Evolutionary conservation across 2,888 invertebrate genomes (phyloP).

Genomic region (Palloptera scutellata): DNA sequence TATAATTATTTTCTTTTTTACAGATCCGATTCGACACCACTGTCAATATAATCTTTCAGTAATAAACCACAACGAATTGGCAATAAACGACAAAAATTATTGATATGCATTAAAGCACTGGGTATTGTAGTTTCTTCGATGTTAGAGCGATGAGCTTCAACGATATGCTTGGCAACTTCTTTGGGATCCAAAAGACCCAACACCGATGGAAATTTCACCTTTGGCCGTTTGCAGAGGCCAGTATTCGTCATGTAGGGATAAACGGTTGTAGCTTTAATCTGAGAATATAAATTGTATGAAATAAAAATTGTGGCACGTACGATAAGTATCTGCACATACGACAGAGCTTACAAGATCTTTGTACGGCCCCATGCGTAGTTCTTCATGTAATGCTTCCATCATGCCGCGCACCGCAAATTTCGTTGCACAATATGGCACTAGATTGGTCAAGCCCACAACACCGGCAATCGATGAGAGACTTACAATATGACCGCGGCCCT

Average conservation of each 20-base stretch:
- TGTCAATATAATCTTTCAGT: constrained; percentile 73
- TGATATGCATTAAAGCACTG: constrained; percentile 68
- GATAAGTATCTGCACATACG: constrained; percentile 40
- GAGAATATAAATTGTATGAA: constrained; percentile 35
- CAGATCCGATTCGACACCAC: constrained; percentile 71
- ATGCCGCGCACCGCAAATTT: constrained; percentile 86
- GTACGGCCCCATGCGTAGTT: constrained; percentile 69
- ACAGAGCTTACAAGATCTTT: constrained; percentile 51
- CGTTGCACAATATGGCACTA: constrained; percentile 82
- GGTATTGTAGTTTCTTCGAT: constrained; percentile 73
- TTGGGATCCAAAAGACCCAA: constrained; percentile 73
- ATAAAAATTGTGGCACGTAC: not conserved
- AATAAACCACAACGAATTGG: constrained; percentile 68
- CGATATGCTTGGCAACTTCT: constrained; percentile 72
- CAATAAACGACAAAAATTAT: constrained; percentile 68
- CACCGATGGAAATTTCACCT: constrained; percentile 74
- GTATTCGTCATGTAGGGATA: constrained; percentile 91
- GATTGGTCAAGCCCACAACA: constrained; percentile 73
- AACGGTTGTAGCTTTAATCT: constrained; percentile 81
- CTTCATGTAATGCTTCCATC: constrained; percentile 84
- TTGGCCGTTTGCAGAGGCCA: constrained; percentile 80
- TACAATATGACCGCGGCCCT: constrained; percentile 80
- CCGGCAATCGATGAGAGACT: constrained; percentile 82
- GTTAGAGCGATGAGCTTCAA: constrained; percentile 73
- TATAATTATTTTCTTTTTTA: not conserved